Evolutionary conservation across 2,113 vertebrate genomes (phyloP), one percentile per base, ranked within the genome.

Genomic region (Callopanchax toddi): DNA sequence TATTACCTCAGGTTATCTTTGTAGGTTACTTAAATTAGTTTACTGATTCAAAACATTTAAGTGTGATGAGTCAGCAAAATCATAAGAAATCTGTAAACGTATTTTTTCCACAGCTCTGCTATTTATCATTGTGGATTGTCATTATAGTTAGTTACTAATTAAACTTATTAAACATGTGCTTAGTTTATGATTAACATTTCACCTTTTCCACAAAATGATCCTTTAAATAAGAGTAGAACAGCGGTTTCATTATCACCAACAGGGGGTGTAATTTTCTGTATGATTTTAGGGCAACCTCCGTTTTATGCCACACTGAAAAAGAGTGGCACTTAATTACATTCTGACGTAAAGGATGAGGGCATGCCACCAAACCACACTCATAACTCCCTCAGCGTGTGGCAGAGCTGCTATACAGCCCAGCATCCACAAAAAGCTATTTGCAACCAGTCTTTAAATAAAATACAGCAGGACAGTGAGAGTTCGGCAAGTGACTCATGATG

Each of bases 361-460:
- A 68, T 22, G 53, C 63, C 64, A 74, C 66, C 46, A 79, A 82
- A 84, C 85, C 85, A 9, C 83, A 78, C 80, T 85, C 76, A 65
- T 74, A 84, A 86, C 76, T 76, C 50, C 62, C 59, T 63, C 17
- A 51, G 62, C 43, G 29, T 12, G 66, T 71, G 65, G 32, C 18
- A 55, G 65, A 78, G 64, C 71, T 3, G 16, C 75, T 53, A 55
- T 21, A 52, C 46, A 60, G 58, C 37, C 74, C 59, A 20, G 45
- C 66, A 50, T 77, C 79, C 62, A 8, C 64, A 83, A 67, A 77
- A 71, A 81, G 59, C 44, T 76, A 78, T 76, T 76, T 85, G 80
- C 63, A 82, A 73, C 80, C 16, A 29, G 53, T 36, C 76, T 72
- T 84, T 78, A 84, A 85, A 83, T 87, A 84, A 73, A 67, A 71